Conservation (phyloP, 2,113 vertebrate genomes). For the Egretta garzetta region DNA sequence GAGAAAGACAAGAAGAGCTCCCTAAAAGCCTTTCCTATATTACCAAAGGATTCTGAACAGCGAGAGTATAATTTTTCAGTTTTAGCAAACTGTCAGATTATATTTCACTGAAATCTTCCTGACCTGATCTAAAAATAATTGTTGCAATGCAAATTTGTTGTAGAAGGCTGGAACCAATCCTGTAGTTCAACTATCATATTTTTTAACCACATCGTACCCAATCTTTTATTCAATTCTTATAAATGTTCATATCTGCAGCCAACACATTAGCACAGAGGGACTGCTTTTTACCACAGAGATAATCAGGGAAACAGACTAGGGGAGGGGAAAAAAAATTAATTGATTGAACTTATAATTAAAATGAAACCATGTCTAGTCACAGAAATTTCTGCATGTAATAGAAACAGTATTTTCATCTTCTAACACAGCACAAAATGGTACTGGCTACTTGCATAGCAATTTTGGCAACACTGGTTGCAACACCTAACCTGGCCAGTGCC, state of each 20-base stretch:
- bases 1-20: not conserved
- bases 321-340: rapidly evolving
- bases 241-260: not conserved
- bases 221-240: not conserved
- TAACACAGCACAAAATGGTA: not conserved
- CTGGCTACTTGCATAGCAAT: not conserved
- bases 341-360: not conserved
- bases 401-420: conserved; percentile 29
- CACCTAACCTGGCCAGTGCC: not conserved
- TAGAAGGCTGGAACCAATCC: not conserved
- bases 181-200: not conserved
- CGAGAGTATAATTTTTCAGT: not conserved
- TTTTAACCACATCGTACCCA: not conserved
- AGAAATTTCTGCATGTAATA: not conserved
- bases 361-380: not conserved
- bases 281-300: not conserved
- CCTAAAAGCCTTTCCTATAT: not conserved
- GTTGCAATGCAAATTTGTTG: not conserved
- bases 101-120: not conserved
- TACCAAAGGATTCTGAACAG: not conserved
- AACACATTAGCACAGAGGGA: not conserved
- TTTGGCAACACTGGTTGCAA: not conserved
- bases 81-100: not conserved
- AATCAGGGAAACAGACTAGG: not conserved
- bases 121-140: not conserved